Evolutionary conservation across 1,140 invertebrate genomes (phyloP).

Genomic region (Drosophila melanica): DNA sequence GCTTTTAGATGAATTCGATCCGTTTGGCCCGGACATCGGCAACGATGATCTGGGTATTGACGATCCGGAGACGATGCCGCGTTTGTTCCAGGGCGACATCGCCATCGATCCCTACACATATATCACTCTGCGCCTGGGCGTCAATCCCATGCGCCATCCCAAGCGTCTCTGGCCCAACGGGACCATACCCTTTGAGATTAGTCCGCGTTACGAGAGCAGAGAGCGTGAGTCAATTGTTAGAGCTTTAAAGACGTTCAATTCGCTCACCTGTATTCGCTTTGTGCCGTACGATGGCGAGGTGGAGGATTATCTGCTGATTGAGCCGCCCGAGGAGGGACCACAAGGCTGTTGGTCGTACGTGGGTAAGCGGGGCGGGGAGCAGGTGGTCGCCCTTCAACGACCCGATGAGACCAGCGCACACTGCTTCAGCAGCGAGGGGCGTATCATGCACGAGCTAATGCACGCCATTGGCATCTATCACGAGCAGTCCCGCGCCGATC

Average conservation of each 20-base stretch:
- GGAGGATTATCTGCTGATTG: conserved; percentile 90
- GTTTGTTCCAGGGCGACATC: conserved; percentile 89
- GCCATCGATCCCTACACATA: conserved; percentile 85
- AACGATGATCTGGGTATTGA: conserved; percentile 75
- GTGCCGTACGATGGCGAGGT: conserved; percentile 86
- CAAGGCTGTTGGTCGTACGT: conserved; percentile 93
- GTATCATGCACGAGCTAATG: conserved; percentile 93
- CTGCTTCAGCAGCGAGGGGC: conserved; percentile 89
- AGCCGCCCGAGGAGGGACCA: conserved; percentile 87
- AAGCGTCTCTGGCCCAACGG: conserved; percentile 88
- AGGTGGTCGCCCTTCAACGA: conserved; percentile 82
- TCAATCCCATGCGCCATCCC: conserved; percentile 86
- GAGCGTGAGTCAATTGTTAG: conserved; percentile 85
- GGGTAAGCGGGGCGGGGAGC: conserved; percentile 87
- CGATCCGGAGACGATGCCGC: conserved; percentile 88
- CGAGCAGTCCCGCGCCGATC: conserved; percentile 92
- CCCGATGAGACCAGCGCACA: conserved; percentile 86
- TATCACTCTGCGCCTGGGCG: conserved; percentile 87
- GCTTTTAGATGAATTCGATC: conserved; percentile 61
- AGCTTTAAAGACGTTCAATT: conserved; percentile 88
- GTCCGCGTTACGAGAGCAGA: conserved; percentile 86
- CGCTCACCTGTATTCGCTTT: conserved; percentile 89
- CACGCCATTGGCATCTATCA: conserved; percentile 94
- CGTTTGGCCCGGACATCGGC: conserved; percentile 63
- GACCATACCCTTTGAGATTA: conserved; percentile 89